Evolutionary conservation across 2,797 vertebrate genomes (phyloP).

Genomic region (Picus viridis): DNA sequence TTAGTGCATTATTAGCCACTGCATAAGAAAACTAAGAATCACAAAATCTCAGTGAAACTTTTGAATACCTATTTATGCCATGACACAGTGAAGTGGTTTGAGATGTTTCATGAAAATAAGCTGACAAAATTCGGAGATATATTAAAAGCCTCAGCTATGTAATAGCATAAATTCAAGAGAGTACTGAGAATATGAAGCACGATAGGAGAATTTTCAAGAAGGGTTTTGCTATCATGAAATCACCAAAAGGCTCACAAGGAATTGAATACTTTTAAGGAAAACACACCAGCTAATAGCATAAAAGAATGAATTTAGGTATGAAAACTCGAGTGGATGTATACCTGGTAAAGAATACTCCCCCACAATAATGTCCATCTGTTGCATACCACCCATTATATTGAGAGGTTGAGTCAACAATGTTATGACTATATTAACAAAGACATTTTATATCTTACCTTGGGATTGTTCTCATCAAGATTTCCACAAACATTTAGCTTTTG

Average conservation of each 20-base stretch:
- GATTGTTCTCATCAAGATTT: neutral
- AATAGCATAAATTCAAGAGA: neutral
- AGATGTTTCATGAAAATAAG: neutral
- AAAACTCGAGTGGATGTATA: neutral
- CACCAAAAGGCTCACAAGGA: neutral
- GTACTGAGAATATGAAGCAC: neutral
- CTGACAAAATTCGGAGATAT: neutral
- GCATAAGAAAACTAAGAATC: neutral
- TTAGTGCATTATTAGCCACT: neutral
- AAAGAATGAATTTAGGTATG: neutral
- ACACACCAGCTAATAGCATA: neutral
- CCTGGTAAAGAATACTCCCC: neutral
- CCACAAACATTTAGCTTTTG: neutral
- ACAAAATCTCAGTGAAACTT: neutral
- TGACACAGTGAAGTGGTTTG: neutral
- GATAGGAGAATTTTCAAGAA: neutral
- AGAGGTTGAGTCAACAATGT: neutral
- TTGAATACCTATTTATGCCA: neutral
- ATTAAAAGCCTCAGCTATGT: neutral
- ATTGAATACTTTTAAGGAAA: neutral
- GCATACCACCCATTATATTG: neutral
- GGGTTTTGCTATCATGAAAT: neutral
- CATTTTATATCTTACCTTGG: neutral
- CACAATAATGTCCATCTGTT: neutral
- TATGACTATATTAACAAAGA: neutral